phyloP scores from a whole-genome alignment of 2,797 vertebrate genomes.

The Nothura maculosa region DNA sequence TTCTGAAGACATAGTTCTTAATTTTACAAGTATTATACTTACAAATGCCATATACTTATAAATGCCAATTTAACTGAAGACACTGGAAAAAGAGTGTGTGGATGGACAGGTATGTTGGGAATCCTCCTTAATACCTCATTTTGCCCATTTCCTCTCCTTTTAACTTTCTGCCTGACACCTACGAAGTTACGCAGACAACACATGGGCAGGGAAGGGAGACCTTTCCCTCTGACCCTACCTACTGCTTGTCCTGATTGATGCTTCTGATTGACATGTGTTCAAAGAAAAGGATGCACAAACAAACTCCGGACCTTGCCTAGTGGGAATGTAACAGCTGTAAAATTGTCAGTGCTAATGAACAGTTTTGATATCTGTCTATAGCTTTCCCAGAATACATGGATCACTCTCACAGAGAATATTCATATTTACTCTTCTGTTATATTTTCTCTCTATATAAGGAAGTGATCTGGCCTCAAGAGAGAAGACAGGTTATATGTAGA shows the following conservation, averaged over 20 bases:
- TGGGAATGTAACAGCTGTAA: neutral
- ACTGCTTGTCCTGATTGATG: neutral
- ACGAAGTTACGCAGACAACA: neutral
- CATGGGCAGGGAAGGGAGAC: neutral
- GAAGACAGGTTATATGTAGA: neutral
- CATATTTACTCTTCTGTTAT: neutral
- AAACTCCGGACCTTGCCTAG: neutral
- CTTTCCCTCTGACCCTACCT: neutral
- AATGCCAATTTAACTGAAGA: neutral
- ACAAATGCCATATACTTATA: neutral
- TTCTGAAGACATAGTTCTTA: neutral
- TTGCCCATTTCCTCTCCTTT: neutral
- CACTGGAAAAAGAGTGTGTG: neutral
- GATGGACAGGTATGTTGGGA: neutral
- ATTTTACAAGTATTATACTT: neutral
- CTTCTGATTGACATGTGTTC: neutral
- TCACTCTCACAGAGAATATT: neutral
- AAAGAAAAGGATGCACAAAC: neutral
- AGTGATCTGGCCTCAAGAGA: neutral
- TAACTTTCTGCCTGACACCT: neutral
- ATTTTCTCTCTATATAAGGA: neutral
- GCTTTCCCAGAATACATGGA: neutral
- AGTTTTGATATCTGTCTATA: neutral
- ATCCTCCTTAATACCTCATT: neutral
- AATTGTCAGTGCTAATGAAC: neutral